Evolutionary conservation across 2,888 invertebrate species (phyloP).

Genomic region (Drosophila neotestacea): DNA sequence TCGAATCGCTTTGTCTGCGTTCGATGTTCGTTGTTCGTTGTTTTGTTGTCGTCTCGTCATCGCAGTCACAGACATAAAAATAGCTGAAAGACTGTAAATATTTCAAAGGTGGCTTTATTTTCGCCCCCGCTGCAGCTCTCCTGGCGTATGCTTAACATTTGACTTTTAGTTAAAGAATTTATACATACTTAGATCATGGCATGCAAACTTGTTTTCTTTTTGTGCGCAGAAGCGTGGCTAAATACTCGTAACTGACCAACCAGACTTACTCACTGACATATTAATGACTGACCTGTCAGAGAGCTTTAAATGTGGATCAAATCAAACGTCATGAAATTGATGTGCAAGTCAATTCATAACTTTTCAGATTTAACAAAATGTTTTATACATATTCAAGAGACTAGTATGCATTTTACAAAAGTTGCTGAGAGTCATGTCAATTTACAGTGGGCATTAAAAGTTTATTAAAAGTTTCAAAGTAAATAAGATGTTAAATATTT

Average conservation of each 20-base stretch:
- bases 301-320: constrained; percentile 5
- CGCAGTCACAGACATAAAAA: constrained; percentile 58
- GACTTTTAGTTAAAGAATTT: constrained; percentile 42
- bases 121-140: constrained; percentile 13
- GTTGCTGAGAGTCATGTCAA: too few species aligned
- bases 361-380: not conserved
- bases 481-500: too few species aligned
- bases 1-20: constrained; percentile 16
- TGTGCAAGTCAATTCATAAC: too few species aligned
- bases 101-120: constrained; percentile 35
- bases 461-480: too few species aligned
- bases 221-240: constrained; percentile 42
- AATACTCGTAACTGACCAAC: constrained; percentile 5
- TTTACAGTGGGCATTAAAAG: too few species aligned
- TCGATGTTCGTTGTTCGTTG: not conserved
- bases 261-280: constrained; percentile 12
- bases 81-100: constrained; percentile 49
- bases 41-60: constrained; percentile 27
- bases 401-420: too few species aligned
- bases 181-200: constrained; percentile 27
- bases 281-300: constrained; percentile 14
- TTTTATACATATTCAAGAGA: not conserved
- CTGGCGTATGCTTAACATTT: constrained; percentile 35
- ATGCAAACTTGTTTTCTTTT: constrained; percentile 62
- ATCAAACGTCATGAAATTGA: not conserved